These are phyloP conservation scores for Sterrhoptilus dennistouni DNA, from an alignment of 2,113 vertebrate species.

Conservation along the genomic window DNA sequence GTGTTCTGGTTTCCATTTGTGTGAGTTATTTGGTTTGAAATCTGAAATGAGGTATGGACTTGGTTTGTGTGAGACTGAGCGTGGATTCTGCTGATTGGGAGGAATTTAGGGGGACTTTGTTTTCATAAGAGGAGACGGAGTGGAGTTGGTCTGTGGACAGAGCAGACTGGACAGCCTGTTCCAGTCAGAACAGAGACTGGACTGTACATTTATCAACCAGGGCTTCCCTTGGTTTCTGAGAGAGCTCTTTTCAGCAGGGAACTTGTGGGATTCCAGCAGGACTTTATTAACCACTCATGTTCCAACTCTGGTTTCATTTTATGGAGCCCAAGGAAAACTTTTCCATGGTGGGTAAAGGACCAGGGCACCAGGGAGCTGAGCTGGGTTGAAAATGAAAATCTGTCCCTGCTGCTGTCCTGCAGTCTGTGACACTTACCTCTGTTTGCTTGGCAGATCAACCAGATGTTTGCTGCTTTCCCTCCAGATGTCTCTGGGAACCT, in stretches of 20 bases:
- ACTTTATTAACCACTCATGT: not conserved
- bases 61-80: not conserved
- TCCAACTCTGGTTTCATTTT: not conserved
- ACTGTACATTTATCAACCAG: not conserved
- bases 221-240: not conserved
- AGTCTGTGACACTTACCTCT: not conserved
- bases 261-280: not conserved
- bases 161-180: not conserved
- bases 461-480: slow-evolving; percentile 89
- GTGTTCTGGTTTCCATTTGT: slow-evolving; percentile 16
- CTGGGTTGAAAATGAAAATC: not conserved
- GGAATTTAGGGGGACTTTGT: not conserved
- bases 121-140: not conserved
- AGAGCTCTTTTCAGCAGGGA: not conserved
- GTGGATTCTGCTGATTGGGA: not conserved
- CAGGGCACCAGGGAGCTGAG: not conserved
- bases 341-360: not conserved
- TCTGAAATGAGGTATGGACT: not conserved
- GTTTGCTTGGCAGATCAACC: slow-evolving; percentile 76
- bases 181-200: not conserved
- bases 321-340: not conserved
- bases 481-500: slow-evolving; percentile 88
- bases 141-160: not conserved
- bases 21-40: slow-evolving; percentile 5
- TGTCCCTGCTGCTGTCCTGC: not conserved